Base-by-base conservation (phyloP, 2,888 invertebrate genomes). In the Nemapogon koenigi region DNA sequence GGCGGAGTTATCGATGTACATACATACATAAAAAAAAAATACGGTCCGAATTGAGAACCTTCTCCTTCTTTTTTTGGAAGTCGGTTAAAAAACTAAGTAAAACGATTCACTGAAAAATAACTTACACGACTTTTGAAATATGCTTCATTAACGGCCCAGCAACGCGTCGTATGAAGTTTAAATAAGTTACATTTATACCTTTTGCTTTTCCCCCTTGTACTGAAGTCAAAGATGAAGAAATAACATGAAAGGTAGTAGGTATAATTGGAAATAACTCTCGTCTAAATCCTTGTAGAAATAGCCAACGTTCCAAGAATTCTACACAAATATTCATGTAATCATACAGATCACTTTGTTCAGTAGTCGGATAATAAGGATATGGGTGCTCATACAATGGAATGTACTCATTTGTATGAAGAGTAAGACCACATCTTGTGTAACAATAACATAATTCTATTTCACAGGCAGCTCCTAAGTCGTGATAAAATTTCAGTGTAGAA, bases 261-360 rank as follows among this genome's bases (percentile, higher is more conserved):
- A 78, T 70, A 38, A 58, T 55, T 2, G 78, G 76, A 49, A 57
- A 70, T 33, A 78, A 56, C 44, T 78, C 78, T 51, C 71, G 65
- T 35, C 70, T 62, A 50, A 75, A 78, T 6, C 78, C 78, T 66
- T 78, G 76, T 38, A 63, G 63, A 43, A 65, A 76, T 70, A 78
- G 63, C 78, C 78, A 78, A 45, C 62, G 72, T 46, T 76, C 75
- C 29, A 78, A 50, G 52, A 78, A 78, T 19, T 41, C 43, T 11
- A 51, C 50, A 43, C 67, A 62, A 1, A 30, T 49, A 44, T 62
- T 60, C 57, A 73, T 55, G 43, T 76, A 75, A 13, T 63, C 49
- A 45, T 58, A 59, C 13, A 71, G 49, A 22, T 59, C 47, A 2
- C 17, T 42, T 52, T 75, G 62, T n/a, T 45, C 48, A 13, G 41